Conservation (phyloP, 1,140 invertebrate genomes). For the Cherax quadricarinatus region DNA sequence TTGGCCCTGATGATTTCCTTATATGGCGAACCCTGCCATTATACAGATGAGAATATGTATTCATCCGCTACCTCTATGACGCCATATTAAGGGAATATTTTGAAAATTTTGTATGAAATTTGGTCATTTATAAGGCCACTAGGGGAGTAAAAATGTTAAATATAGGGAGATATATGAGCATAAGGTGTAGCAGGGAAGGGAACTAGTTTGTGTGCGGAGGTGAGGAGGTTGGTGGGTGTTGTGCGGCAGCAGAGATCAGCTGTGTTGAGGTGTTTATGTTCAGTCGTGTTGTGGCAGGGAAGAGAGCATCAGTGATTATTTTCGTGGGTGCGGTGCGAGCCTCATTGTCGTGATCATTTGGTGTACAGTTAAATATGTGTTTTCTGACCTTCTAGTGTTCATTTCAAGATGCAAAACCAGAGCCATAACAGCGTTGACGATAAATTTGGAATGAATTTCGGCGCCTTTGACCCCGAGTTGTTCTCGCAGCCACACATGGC, state of each 20-base stretch:
- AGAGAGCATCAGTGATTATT: conserved; percentile 42
- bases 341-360: conserved; percentile 56
- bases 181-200: conserved; percentile 16
- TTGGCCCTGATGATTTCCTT: conserved; percentile 67
- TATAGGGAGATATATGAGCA: not conserved
- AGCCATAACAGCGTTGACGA: conserved; percentile 70
- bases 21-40: conserved; percentile 72
- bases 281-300: conserved; percentile 71
- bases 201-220: conserved; percentile 58
- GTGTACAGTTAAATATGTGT: conserved; percentile 68
- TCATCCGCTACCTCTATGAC: conserved; percentile 11
- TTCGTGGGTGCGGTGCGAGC: conserved; percentile 47
- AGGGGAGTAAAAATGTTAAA: not conserved
- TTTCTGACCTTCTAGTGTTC: conserved; percentile 51
- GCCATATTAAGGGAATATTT: not conserved
- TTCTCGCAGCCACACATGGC: conserved; percentile 67
- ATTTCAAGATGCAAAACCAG: conserved; percentile 70
- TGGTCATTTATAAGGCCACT: not conserved
- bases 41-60: conserved; percentile 68
- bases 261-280: conserved; percentile 65
- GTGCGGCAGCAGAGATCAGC: conserved; percentile 69
- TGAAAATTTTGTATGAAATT: conserved; percentile 61
- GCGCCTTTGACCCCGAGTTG: conserved; percentile 70
- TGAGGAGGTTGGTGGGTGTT: conserved; percentile 4
- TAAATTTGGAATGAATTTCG: conserved; percentile 73